These are phyloP conservation scores for Acleris cristana DNA, from an alignment of 2,888 invertebrate genomes.

Conservation along the genomic window DNA sequence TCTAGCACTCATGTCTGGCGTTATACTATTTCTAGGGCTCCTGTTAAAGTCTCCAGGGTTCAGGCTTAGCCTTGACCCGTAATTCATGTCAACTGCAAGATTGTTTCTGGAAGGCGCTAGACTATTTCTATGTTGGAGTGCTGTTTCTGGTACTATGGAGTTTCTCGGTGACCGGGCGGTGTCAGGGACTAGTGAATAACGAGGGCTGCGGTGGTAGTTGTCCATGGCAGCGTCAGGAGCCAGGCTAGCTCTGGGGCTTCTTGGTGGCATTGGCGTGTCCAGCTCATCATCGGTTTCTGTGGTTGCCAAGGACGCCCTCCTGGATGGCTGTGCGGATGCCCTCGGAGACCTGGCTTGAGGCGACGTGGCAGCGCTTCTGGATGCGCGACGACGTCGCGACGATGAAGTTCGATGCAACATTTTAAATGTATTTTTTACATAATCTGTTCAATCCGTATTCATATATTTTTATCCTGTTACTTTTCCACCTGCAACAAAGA, in stretches of 20 bases:
- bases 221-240: conserved; percentile 83
- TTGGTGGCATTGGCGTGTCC: conserved; percentile 65
- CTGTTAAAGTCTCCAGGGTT: conserved; percentile 83
- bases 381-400: conserved; percentile 87
- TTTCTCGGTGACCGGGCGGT: conserved; percentile 83
- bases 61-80: conserved; percentile 83
- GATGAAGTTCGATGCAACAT: conserved; percentile 88
- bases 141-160: conserved; percentile 85
- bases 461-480: not conserved
- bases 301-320: conserved; percentile 85
- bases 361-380: conserved; percentile 86
- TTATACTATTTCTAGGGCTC: conserved; percentile 78
- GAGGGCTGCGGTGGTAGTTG: conserved; percentile 80
- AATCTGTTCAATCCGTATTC: not conserved
- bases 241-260: conserved; percentile 84
- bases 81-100: conserved; percentile 83
- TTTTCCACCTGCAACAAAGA: conserved; percentile 24
- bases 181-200: conserved; percentile 83
- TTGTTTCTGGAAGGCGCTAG: conserved; percentile 85
- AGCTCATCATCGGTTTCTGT: conserved; percentile 85
- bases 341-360: conserved; percentile 83
- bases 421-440: conserved; percentile 42
- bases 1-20: conserved; percentile 75
- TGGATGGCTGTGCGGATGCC: conserved; percentile 72
- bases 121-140: conserved; percentile 80